These are phyloP conservation scores for Aspidiotus rigidus DNA, from an alignment of 2,888 invertebrate genomes.

Conservation along the genomic window DNA sequence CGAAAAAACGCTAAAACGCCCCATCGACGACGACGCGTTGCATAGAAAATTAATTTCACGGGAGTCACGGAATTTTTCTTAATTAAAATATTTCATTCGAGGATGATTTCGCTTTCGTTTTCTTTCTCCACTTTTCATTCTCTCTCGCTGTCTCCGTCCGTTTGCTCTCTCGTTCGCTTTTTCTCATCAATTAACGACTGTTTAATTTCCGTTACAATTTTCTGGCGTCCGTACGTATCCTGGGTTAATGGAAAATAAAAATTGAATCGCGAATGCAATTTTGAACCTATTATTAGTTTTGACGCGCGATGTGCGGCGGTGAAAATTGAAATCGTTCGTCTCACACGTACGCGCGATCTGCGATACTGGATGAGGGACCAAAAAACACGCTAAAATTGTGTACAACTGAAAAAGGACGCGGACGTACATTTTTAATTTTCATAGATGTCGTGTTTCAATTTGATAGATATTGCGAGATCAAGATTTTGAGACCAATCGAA, in stretches of 20 bases:
- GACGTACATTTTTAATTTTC: too few species aligned
- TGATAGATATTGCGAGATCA: too few species aligned
- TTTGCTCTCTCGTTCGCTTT: not conserved
- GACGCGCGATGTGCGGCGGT: conserved; percentile 5
- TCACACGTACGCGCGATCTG: too few species aligned
- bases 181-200: conserved; percentile 28
- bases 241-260: conserved; percentile 32
- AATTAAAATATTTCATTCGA: conserved; percentile 30
- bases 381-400: too few species aligned
- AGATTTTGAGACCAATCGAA: too few species aligned
- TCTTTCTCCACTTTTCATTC: too few species aligned
- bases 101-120: too few species aligned
- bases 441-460: too few species aligned
- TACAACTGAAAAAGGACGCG: too few species aligned
- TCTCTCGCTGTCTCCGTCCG: too few species aligned
- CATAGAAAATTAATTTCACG: not conserved
- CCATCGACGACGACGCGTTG: not conserved
- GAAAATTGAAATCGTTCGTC: conserved; percentile 22
- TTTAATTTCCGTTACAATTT: conserved; percentile 31
- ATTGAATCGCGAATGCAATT: conserved; percentile 33
- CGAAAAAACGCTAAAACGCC: too few species aligned
- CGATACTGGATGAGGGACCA: too few species aligned
- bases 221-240: conserved; percentile 1
- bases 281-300: conserved; percentile 29
- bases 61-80: conserved; percentile 22